Evolutionary conservation across 2,888 invertebrate species (phyloP), one percentile per base, ranked within the genome.

Genomic region (Tuta absoluta): DNA sequence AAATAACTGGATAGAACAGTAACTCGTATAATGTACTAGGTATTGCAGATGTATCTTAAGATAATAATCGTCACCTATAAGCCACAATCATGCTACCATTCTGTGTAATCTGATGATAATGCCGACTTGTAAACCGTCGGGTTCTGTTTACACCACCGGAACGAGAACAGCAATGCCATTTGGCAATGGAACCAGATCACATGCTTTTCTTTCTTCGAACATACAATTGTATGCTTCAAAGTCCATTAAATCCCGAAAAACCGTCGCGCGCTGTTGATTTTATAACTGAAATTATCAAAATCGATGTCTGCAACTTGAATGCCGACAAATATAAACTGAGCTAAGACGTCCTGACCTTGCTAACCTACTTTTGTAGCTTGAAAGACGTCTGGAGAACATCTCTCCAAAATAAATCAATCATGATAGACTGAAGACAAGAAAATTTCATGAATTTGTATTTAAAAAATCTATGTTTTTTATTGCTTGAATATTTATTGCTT

Each of bases 251-350:
- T 71, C 63, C 68, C 60, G 63, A 63, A 68, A 33, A 69, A 63
- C 28, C n/a, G 78, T 73, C 75, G 66, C 80, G 81, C 80, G 69
- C 70, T 71, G 76, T 67, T 79, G 78, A 63, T 73, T 82, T 82
- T 79, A 83, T 78, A 71, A 79, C 77, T 71, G 66, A 63, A 71
- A 79, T 82, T 77, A 81, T 74, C 78, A 69, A 71, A 73, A 68
- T 66, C 65, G 62, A 67, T 65, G 61, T 65, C 68, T 69, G 64
- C 62, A 56, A 56, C 33, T 28, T 33, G 56, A 24, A 8, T 41
- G 49, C 49, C 19, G 61, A 24, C 61, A 33, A 64, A 19, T 45
- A 51, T 56, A 61, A 61, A 49, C 14, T 61, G 61, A 49, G 28
- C 33, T 12, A n/a, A 5, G 49, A 61, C 17, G 0, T 33, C 24